Evolutionary conservation across 2,888 invertebrate genomes (phyloP), one percentile per base, ranked within the genome.

Genomic region (Rotaria sp.): DNA sequence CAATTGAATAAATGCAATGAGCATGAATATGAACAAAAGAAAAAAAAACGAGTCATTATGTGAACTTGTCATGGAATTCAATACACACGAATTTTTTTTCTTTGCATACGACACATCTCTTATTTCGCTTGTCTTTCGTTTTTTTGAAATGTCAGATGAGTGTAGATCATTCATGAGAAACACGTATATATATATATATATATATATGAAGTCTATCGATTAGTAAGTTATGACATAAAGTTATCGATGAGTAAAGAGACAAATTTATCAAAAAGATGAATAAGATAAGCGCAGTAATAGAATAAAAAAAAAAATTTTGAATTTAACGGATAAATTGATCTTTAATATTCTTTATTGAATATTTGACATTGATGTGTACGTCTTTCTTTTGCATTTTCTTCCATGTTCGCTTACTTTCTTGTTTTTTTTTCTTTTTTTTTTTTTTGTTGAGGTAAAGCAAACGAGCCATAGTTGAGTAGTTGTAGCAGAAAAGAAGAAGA

Each of bases 11-110:
- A 67, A 67, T 67, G 67, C 21, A 67, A 38, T 67, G 67, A 67
- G 38, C 67, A 67, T 38, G 35, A 15, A 67, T 30, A 67, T 21
- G 67, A 67, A 67, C 67, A 67, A 67, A 35, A 15, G 67, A 67
- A 67, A n/a, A 67, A 67, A n/a, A 67, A 67, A 30, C 67, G 67
- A 67, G 67, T 67, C 67, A 67, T 67, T 67, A 67, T 67, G 67
- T 30, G 67, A 67, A 35, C 67, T 18, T 21, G 67, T 67, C 67
- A 35, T 38, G 67, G 67, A 67, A 67, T 67, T 67, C 21, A 3
- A 67, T 67, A 30, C 15, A 67, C 5, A 35, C 21, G 5, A 35
- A n/a, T n/a, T 35, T 35, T 67, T 59, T 67, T 35, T 35, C 35
- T 35, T 35, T 30, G 8, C 26, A 26, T 35, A 35, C 1, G 35